Conservation (phyloP, 2,797 vertebrate genomes). For the Lacerta viridis region DNA sequence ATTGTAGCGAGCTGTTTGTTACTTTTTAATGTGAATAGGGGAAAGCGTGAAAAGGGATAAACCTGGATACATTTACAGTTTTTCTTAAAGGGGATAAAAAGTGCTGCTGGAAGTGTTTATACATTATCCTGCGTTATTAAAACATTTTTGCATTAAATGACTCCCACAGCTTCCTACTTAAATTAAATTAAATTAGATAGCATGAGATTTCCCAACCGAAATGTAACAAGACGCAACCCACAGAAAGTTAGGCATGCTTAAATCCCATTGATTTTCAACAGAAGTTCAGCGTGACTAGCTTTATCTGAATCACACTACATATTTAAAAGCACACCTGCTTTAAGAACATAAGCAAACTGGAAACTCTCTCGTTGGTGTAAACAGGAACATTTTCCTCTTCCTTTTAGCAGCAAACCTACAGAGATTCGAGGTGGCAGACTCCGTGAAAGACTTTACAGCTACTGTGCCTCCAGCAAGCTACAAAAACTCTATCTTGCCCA, state of each 20-base stretch:
- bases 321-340: not conserved
- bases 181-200: constrained; percentile 61
- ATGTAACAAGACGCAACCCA: constrained; percentile 4
- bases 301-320: not conserved
- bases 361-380: constrained; percentile 33
- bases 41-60: constrained; percentile 12
- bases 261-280: not conserved
- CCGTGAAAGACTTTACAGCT: not conserved
- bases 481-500: not conserved
- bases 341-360: not conserved
- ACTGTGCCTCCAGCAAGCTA: not conserved
- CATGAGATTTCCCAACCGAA: constrained; percentile 54
- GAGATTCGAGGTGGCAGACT: not conserved
- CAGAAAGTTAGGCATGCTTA: not conserved
- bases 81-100: constrained; percentile 36
- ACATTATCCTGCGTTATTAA: constrained; percentile 61
- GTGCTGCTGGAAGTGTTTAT: constrained; percentile 48
- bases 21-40: constrained; percentile 28
- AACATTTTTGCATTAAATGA: constrained; percentile 65
- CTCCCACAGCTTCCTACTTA: constrained; percentile 60
- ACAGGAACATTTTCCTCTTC: not conserved
- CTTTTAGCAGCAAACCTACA: not conserved
- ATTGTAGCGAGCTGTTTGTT: constrained; percentile 52
- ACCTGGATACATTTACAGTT: constrained; percentile 40
- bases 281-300: not conserved